Conservation (phyloP, 2,113 vertebrate genomes). For the Terrapene triunguis region DNA sequence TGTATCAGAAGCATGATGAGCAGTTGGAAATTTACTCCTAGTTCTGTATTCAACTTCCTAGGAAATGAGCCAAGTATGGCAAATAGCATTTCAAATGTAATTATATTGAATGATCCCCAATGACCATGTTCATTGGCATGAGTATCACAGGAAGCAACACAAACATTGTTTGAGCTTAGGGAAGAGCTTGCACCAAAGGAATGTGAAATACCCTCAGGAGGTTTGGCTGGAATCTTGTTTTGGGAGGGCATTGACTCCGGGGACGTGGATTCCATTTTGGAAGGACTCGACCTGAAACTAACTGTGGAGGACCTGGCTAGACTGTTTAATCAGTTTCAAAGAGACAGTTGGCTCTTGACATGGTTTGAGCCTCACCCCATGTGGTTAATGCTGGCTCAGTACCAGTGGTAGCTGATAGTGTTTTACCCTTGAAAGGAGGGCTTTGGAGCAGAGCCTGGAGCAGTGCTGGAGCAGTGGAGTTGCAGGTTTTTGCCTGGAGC, state of each 20-base stretch:
- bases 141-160: slow-evolving; percentile 17
- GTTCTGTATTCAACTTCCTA: background rate
- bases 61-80: background rate
- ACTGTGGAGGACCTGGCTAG: background rate
- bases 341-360: background rate
- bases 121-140: background rate
- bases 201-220: slow-evolving; percentile 38
- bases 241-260: background rate
- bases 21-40: background rate
- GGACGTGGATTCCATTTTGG: background rate
- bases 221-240: slow-evolving; percentile 31
- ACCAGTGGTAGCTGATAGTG: background rate
- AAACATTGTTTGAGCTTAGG: slow-evolving; percentile 10
- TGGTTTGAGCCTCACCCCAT: background rate
- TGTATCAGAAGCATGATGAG: background rate
- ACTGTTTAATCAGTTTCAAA: background rate
- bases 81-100: background rate
- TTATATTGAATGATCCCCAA: too few species aligned
- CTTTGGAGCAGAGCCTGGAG: too few species aligned
- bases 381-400: background rate
- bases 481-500: too few species aligned
- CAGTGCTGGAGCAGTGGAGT: too few species aligned
- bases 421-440: background rate
- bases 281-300: background rate
- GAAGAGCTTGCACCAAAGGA: slow-evolving; percentile 25